These are phyloP conservation scores for Sandelia bainsii DNA, from an alignment of 2,797 vertebrate species.

Conservation along the genomic window DNA sequence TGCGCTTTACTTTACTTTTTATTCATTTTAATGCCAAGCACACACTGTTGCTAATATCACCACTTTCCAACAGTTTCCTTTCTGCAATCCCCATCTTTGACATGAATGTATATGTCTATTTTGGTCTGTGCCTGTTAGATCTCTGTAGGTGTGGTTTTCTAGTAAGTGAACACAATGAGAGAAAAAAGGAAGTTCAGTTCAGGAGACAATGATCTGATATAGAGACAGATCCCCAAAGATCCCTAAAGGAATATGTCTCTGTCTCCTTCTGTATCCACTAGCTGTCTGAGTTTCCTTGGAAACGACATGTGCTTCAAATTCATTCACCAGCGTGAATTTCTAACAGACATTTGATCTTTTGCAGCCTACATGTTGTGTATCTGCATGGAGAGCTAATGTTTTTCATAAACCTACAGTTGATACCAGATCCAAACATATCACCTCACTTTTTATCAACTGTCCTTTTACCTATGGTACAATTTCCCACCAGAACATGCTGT, in stretches of 20 bases:
- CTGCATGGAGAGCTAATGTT: background rate
- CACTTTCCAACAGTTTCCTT: background rate
- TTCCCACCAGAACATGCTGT: no score
- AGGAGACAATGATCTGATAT: conserved; percentile 45
- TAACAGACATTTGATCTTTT: background rate
- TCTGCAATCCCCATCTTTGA: background rate
- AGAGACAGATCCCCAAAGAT: conserved; percentile 34
- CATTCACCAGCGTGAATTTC: background rate
- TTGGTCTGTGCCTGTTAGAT: conserved; percentile 19
- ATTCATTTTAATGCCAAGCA: no score
- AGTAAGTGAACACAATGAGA: conserved; percentile 44
- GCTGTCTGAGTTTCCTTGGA: conserved; percentile 22
- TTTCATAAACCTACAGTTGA: background rate
- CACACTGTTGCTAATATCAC: background rate
- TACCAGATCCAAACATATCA: background rate
- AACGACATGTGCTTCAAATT: conserved; percentile 12
- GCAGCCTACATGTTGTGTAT: background rate
- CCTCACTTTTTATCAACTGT: no score
- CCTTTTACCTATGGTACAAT: no score
- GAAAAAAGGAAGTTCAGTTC: conserved; percentile 14
- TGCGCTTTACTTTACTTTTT: no score
- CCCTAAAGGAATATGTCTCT: conserved; percentile 27
- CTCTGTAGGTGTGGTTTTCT: conserved; percentile 20
- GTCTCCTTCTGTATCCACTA: background rate
- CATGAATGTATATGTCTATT: background rate